Evolutionary conservation across 1,140 invertebrate species (phyloP).

Genomic region (Rhysida immarginata): DNA sequence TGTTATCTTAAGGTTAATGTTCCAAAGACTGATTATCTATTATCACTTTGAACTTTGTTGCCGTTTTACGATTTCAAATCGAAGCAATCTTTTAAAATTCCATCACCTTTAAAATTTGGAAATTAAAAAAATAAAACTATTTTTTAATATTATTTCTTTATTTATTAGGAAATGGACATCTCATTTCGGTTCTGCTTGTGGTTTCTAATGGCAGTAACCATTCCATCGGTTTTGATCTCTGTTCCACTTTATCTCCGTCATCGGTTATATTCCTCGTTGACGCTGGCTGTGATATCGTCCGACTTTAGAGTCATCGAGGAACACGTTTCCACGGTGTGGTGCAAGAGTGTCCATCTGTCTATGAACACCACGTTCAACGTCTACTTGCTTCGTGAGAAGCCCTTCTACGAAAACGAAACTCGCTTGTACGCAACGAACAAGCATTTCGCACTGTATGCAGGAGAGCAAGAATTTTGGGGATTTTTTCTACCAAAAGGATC

Average conservation of each 20-base stretch:
- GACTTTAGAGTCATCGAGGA: constrained; percentile 5
- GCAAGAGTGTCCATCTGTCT: background rate
- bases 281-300: background rate
- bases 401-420: constrained; percentile 5
- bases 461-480: constrained; percentile 10
- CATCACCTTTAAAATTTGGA: too few species aligned
- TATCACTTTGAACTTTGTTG: too few species aligned
- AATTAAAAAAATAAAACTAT: too few species aligned
- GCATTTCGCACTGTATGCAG: background rate
- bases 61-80: too few species aligned
- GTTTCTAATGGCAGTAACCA: background rate
- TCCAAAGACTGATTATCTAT: too few species aligned
- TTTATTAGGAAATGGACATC: background rate
- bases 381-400: constrained; percentile 1
- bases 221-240: background rate
- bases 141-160: background rate
- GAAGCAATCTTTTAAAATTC: too few species aligned
- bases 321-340: constrained; percentile 6
- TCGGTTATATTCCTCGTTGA: background rate
- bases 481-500: constrained; percentile 9
- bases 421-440: constrained; percentile 6
- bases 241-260: constrained; percentile 9
- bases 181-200: constrained; percentile 5
- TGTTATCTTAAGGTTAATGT: too few species aligned
- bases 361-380: constrained; percentile 11